Base-by-base conservation (phyloP, 2,797 vertebrate genomes). In the Clarias pachynema region DNA sequence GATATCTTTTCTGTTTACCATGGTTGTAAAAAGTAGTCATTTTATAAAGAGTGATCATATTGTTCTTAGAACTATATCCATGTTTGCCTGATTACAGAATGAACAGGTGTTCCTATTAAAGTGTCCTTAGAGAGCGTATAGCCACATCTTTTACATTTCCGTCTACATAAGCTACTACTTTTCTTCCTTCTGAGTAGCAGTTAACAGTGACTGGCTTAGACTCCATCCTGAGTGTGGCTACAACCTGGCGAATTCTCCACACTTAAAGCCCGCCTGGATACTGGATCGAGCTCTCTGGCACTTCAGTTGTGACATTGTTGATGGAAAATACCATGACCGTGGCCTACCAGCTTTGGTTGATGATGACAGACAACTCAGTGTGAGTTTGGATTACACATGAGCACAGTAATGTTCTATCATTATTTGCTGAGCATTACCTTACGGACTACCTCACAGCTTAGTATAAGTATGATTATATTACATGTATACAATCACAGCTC, bases 161-260 rank as follows among this genome's bases (percentile, higher is more conserved):
- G 56, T 59, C 29, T 9, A 77, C 31, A 31, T 31, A 57, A 22
- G 9, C 53, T 56, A 18, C 24, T 75, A 3, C 7, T 31, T 4
- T 31, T 49, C 62, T 1, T 69, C 53, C 29, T 68, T 49, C 14
- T 89, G 29, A 37, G n/a, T 89, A 99, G 98, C 98, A 90, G 79
- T 96, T 0, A 98, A 97, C 91, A 99, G 98, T 72, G 86, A 88
- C 60, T 99, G 98, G 98, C 94, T 99, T 79, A 92, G 86, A 31
- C 90, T 96, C 12, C 97, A 99, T 91, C 98, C 98, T 1, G 98
- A 99, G 90, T 98, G 97, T 86, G 96, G 96, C 0, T 99, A 99
- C 91, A 99, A 99, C 91, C 94, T 99, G 87, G 92, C 97, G 0
- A 99, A 99, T 93, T 98, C 97, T 34, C 97, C 98, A 34, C 97